Percentiles rank a stretch among this genome's conserved stretches.
phyloP scores from a whole-genome alignment of 2,888 invertebrate species.

The Meteorus colon region DNA sequence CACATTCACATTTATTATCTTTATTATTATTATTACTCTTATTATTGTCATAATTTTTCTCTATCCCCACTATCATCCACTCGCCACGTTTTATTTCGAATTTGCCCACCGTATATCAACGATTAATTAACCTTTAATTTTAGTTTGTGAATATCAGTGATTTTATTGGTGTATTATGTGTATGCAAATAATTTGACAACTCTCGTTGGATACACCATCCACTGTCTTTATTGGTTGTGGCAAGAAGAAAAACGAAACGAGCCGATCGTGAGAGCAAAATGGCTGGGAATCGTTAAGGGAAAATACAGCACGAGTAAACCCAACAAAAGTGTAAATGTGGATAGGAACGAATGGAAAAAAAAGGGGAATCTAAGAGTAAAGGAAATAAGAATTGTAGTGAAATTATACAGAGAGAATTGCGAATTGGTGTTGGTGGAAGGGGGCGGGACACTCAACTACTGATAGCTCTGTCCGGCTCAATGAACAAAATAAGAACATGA shows the following conservation, averaged over 20 bases:
- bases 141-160: too few species aligned
- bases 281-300: slow-evolving; percentile 40
- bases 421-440: background rate
- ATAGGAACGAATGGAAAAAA: background rate
- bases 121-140: too few species aligned
- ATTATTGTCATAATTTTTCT: background rate
- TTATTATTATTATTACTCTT: background rate
- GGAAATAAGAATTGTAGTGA: slow-evolving; percentile 11
- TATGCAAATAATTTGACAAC: background rate
- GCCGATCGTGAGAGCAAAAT: slow-evolving; percentile 41
- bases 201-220: background rate
- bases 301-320: slow-evolving; percentile 13
- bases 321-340: slow-evolving; percentile 21
- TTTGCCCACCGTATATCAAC: too few species aligned
- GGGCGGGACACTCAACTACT: slow-evolving; percentile 19
- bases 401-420: slow-evolving; percentile 19
- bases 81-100: background rate
- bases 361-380: background rate
- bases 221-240: slow-evolving; percentile 21
- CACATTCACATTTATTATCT: too few species aligned
- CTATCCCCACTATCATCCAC: background rate
- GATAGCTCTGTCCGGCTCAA: slow-evolving; percentile 32
- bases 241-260: slow-evolving; percentile 20
- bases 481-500: slow-evolving; percentile 29
- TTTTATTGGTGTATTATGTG: background rate